Evolutionary conservation across 23 tunicate species (phyloP), one percentile per base, ranked within the genome.

Genomic region (Oikopleura dioica): DNA sequence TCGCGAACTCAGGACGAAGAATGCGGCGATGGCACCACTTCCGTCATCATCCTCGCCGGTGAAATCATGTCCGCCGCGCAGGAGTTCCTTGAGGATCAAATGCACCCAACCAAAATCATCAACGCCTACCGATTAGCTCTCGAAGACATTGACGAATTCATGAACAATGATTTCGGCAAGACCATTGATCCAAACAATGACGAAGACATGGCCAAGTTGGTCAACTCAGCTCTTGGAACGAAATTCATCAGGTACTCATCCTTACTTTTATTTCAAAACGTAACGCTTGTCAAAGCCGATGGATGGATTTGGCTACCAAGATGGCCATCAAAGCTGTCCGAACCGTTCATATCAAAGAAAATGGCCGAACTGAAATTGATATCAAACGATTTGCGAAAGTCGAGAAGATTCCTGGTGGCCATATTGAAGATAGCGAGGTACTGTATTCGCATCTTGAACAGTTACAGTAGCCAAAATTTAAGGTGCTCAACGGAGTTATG

Each of bases 1-100:
- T 84, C 92, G 55, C 82, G 96, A 77, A 89, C 96, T n/a, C 96
- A 89, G 67, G 96, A 89, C 82, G 96, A 89, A 77, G 96, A 89
- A 81, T 89, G 84, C 50, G 96, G 96, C 29, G 96, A 89, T 85
- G 96, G 96, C 29, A 89, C 96, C 0, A 89, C 96, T 1, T 89
- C 96, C 1, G 96, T 89, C 36, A 89, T 89, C 75, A 89, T 89
- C 36, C 80, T 86, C 1, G 96, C 96, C 50, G 96, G 96, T 5
- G 96, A 89, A 69, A 81, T 89, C 78, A 89, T 89, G 96, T 72
- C 86, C 16, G 89, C 86, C 1, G 96, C 96, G 23, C 80, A 89
- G 72, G 84, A 89, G 75, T 89, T 89, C 38, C 81, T 89, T 0
- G 84, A 84, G 50, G 89, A 89, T 50, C 84, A 89, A 31, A 89